Evolutionary conservation across 2,113 vertebrate genomes (phyloP), one percentile per base, ranked within the genome.

Genomic region (Neotoma lepida): DNA sequence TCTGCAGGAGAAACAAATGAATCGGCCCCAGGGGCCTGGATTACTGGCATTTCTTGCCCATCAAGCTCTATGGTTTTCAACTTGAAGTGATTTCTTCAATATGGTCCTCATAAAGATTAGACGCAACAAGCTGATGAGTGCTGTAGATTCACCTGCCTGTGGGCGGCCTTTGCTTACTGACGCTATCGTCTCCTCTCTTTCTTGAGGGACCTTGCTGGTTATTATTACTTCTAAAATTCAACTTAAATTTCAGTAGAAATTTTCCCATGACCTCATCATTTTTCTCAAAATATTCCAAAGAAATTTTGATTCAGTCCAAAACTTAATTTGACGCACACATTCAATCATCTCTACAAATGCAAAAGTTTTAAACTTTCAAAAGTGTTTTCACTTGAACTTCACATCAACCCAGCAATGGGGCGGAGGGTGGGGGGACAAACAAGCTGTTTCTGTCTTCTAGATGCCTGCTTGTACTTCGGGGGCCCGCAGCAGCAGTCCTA

Each of bases 161-260:
- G 18, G 18, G 61, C 77, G 66, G 28, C 51, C n/a, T 56, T 61
- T 81, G n/a, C 71, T 80, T 66, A 66, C 1, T 30, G 58, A 33
- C 71, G 58, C 35, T 30, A 71, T 33, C n/a, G 20, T 86, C 63
- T 82, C 82, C 90, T 49, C n/a, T 58, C 70, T 77, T 81, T 30
- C 66, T 92, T 61, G 76, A 88, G 58, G 35, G 86, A 88, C 7
- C 58, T 90, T 3, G 64, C 46, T 54, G 6, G 33, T 39, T 51
- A n/a, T 76, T 41, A 87, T 39, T 54, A 61, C 15, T 86, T 90
- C 14, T 3, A 90, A 51, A 64, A 78, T 13, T 87, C 14, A 17
- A 89, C 56, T 89, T 68, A 82, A 93, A 87, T 94, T 93, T 93
- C 24, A 85, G 41, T 64, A 49, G 73, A 22, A 61, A 35, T 66